Conservation (phyloP, 1,140 invertebrate species). For the Ceratosolen fusciceps region DNA sequence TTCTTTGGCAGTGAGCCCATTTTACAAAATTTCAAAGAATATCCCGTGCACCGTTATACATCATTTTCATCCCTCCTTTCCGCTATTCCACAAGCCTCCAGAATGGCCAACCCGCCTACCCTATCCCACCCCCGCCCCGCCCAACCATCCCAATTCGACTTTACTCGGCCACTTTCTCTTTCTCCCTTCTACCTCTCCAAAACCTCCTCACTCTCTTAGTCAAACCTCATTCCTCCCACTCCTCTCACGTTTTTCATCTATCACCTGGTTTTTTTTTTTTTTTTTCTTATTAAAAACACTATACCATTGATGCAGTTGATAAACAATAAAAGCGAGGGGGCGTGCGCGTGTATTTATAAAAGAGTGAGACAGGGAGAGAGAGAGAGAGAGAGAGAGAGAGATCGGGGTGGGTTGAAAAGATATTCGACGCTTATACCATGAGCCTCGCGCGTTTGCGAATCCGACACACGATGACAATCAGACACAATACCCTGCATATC, state of each 20-base stretch:
- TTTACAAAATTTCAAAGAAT: slow-evolving; percentile 44
- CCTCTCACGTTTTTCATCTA: background rate
- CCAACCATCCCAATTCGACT: background rate
- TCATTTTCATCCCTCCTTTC: slow-evolving; percentile 23
- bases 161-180: background rate
- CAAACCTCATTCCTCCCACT: background rate
- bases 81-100: background rate
- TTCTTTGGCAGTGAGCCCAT: slow-evolving; percentile 45
- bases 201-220: background rate
- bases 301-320: background rate
- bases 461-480: slow-evolving; percentile 39
- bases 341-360: too few species aligned
- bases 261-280: background rate
- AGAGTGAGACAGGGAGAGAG: slow-evolving; percentile 1
- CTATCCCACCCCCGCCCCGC: too few species aligned
- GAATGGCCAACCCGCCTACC: too few species aligned
- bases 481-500: slow-evolving; percentile 33
- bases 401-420: background rate
- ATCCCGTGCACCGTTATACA: slow-evolving; percentile 34
- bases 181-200: background rate
- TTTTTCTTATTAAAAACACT: slow-evolving; percentile 6
- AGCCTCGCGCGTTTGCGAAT: slow-evolving; percentile 16
- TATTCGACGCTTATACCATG: slow-evolving; percentile 38
- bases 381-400: background rate
- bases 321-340: background rate